Conservation (phyloP, 2,797 vertebrate species). For the Chloroceryle amazona region DNA sequence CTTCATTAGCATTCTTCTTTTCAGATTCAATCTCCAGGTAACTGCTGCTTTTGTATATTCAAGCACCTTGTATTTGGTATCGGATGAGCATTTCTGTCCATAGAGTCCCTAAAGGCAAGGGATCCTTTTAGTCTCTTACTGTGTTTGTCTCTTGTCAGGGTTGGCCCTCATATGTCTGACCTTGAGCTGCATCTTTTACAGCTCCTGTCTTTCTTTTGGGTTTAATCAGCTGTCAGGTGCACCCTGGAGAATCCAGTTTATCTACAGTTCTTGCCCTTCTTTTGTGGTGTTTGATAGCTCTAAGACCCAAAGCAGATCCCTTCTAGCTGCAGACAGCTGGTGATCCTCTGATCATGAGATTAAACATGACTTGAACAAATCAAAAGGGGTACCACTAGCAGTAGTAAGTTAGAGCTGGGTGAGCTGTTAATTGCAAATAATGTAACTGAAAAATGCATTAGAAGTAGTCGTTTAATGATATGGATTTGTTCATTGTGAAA, state of each 20-base stretch:
- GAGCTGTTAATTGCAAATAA: neutral
- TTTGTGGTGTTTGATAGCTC: neutral
- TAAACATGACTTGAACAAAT: neutral
- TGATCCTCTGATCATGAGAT: neutral
- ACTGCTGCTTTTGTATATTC: neutral
- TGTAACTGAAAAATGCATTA: neutral
- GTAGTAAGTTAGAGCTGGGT: neutral
- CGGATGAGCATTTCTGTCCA: neutral
- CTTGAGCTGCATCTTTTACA: conserved; percentile 17
- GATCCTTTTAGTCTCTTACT: neutral
- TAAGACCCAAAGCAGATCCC: neutral
- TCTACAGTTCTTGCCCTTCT: neutral
- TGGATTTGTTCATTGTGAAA: neutral
- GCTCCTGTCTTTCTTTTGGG: neutral
- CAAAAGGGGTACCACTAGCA: neutral
- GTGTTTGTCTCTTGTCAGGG: neutral
- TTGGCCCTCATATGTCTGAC: neutral
- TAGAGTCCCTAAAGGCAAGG: neutral
- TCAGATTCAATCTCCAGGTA: neutral
- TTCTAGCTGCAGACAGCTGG: neutral
- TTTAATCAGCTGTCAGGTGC: conserved; percentile 21
- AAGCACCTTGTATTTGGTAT: neutral
- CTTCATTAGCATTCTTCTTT: neutral
- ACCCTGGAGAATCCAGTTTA: neutral
- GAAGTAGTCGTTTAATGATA: neutral